A percentile compares a stretch with the other conserved stretches of the same genome.
phyloP scores from a whole-genome alignment of 1,140 invertebrate genomes.

The Drosophila willistoni region DNA sequence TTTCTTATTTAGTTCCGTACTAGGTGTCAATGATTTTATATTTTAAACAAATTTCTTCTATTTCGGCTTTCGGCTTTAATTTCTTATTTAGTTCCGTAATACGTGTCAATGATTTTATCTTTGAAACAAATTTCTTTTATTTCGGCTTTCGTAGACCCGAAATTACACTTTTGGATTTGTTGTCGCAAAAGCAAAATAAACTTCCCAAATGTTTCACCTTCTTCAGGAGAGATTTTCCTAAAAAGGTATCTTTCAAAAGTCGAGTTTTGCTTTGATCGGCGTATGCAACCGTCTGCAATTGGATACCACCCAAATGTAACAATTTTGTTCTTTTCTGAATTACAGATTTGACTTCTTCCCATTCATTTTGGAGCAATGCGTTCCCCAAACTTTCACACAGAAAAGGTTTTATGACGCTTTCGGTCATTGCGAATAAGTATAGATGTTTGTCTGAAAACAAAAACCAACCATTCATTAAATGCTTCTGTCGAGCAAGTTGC shows the following conservation, averaged over 20 bases:
- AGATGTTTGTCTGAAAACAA: too few species aligned
- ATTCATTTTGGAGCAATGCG: neutral
- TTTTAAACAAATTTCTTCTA: neutral
- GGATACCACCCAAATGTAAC: too few species aligned
- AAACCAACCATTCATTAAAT: too few species aligned
- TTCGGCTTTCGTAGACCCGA: neutral
- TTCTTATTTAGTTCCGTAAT: too few species aligned
- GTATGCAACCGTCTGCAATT: too few species aligned
- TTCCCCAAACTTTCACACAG: neutral
- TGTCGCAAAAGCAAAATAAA: slow-evolving; percentile 5
- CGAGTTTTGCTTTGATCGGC: neutral
- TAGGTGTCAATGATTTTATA: neutral
- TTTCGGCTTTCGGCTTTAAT: neutral
- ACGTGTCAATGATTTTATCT: too few species aligned
- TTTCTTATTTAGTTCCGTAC: slow-evolving; percentile 12
- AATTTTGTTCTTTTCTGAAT: too few species aligned
- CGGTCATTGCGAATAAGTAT: too few species aligned
- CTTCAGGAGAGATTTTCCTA: neutral
- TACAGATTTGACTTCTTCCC: too few species aligned
- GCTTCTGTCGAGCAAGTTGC: too few species aligned
- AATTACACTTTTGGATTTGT: slow-evolving; percentile 1
- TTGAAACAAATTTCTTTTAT: too few species aligned
- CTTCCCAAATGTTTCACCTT: neutral
- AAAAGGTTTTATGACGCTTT: neutral
- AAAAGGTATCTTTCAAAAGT: neutral